Conservation (phyloP, 2,797 vertebrate species). For the Mus minutoides region DNA sequence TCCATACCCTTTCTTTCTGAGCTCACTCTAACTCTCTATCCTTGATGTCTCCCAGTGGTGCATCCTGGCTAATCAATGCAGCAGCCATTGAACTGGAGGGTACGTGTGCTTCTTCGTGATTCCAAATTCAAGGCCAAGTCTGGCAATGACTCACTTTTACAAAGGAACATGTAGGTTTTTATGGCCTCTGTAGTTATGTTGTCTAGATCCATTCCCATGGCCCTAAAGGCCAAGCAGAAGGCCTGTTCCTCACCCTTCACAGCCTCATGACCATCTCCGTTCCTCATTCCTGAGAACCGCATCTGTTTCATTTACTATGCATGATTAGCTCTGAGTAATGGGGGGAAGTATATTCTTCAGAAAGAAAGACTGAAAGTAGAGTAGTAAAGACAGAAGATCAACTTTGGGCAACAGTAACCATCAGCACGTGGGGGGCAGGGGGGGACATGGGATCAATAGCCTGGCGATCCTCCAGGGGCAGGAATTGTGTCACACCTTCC, state of each 20-base stretch:
- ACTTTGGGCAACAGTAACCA: neutral
- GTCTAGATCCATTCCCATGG: neutral
- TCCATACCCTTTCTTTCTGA: neutral
- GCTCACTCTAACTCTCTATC: neutral
- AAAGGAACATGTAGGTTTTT: neutral
- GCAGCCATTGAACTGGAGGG: neutral
- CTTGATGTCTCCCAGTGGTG: neutral
- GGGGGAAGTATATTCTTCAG: neutral
- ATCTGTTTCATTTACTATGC: neutral
- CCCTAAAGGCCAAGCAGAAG: neutral
- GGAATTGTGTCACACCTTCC: neutral
- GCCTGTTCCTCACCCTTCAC: neutral
- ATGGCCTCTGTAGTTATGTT: neutral
- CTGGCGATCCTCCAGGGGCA: neutral
- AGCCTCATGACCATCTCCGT: neutral
- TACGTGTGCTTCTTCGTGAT: neutral
- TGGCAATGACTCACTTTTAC: neutral
- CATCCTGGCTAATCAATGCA: neutral
- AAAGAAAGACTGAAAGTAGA: neutral
- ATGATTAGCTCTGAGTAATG: neutral
- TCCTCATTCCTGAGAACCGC: neutral
- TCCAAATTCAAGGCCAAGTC: neutral
- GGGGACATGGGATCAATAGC: neutral
- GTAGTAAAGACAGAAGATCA: neutral
- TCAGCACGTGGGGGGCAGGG: neutral